Evolutionary conservation across 2,888 invertebrate genomes (phyloP), one percentile per base, ranked within the genome.

Genomic region (Troglohyphantes excavatus): DNA sequence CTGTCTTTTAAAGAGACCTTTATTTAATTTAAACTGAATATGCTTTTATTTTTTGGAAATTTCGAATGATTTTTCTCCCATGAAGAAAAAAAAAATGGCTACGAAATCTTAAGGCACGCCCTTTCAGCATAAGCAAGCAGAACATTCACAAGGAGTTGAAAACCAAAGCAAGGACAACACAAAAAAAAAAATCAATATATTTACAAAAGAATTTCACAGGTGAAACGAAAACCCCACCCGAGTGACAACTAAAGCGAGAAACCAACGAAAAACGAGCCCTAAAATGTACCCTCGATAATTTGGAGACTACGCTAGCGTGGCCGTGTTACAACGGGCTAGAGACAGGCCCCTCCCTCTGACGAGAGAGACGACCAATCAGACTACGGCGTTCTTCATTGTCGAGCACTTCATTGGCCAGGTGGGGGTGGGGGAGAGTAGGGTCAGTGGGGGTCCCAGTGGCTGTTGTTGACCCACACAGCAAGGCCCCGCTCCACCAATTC

Each of bases 401-500:
- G 43, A 70, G 70, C 70, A 70, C 46, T 72, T 46, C 72, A 72
- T 43, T 72, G 72, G 72, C 72, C 46, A 46, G 72, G 43, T 46
- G 72, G 23, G 46, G 46, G 46, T 43, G 43, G 23, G 26, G 46
- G 39, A 43, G 65, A 13, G 26, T n/a, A 39, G 33, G n/a, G 68
- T 89, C 88, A 89, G 88, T 89, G 88, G 68, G 88, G 88, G 61
- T 89, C 88, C 88, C 84, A 84, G 33, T 79, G 78, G 33, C 67
- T 75, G 82, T 70, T 83, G 46, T 91, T 81, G 6, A 91, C 83
- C 96, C 96, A 97, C 93, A 96, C 96, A 78, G 97, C 98, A 93
- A 96, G 95, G 83, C 97, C 97, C 93, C 96, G 95, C 92, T 96
- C 96, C 92, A 97, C 96, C 93, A 98, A 94, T 94, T 97, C 97